phyloP scores from a whole-genome alignment of 30 jellyfish, hydroid and myxozoan species.

The Chironex yamaguchii region DNA sequence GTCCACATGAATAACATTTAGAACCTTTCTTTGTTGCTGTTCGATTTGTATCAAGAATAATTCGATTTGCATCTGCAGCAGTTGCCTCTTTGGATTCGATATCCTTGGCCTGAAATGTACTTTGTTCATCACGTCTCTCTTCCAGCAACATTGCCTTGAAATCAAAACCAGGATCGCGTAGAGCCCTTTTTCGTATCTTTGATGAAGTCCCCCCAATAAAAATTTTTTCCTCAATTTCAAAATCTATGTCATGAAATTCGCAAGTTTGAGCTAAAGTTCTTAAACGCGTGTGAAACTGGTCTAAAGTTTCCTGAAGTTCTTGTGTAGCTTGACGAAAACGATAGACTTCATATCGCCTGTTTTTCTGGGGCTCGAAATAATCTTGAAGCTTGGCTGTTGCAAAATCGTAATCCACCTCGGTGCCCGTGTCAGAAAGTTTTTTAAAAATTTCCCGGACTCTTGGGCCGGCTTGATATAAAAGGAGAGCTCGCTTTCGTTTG shows the following conservation, averaged over 20 bases:
- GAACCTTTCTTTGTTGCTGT: too few relatives aligned
- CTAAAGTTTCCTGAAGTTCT: slow-evolving; percentile 29
- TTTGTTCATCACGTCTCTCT: slow-evolving; percentile 44
- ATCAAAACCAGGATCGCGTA: slow-evolving; percentile 23
- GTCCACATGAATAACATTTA: too few relatives aligned
- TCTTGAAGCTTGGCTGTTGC: slow-evolving; percentile 19
- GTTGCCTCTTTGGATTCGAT: slow-evolving; percentile 12
- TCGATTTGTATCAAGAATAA: too few relatives aligned
- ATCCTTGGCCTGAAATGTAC: slow-evolving; percentile 15
- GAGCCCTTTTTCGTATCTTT: slow-evolving; percentile 26
- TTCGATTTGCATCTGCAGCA: too few relatives aligned
- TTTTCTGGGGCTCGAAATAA: slow-evolving; percentile 49
- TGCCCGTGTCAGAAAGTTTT: slow-evolving; percentile 17
- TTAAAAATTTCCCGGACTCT: slow-evolving; percentile 32
- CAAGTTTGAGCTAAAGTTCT: slow-evolving; percentile 29
- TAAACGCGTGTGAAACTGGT: slow-evolving; percentile 45
- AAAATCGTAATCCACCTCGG: background rate
- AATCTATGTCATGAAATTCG: slow-evolving; percentile 23
- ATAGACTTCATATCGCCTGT: slow-evolving; percentile 45
- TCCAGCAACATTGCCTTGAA: slow-evolving; percentile 55
- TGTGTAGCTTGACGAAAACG: slow-evolving; percentile 45
- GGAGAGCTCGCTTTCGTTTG: slow-evolving; percentile 21
- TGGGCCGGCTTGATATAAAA: slow-evolving; percentile 55
- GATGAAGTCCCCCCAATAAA: slow-evolving; percentile 37
- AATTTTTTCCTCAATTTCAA: slow-evolving; percentile 39